Percentiles rank a stretch among this genome's conserved stretches.
Evolutionary conservation across 2,888 invertebrate species (phyloP).

Genomic region (Agonopterix alstromeriana): DNA sequence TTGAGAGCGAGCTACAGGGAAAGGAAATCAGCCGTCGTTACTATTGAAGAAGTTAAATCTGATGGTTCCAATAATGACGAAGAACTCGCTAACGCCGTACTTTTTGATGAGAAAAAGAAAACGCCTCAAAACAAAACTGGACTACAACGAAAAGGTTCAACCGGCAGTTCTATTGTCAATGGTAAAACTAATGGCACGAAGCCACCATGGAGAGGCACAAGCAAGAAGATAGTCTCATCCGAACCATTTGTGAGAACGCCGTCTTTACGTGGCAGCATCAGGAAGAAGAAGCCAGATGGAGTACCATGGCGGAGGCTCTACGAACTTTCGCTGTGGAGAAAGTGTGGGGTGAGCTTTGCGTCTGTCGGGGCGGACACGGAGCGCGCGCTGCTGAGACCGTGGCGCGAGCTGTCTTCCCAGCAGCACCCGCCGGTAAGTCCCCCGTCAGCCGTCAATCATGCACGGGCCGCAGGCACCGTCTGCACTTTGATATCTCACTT

Average conservation of each 20-base stretch:
- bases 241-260: conserved; percentile 56
- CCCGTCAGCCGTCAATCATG: conserved; percentile 27
- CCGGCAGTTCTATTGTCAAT: conserved; percentile 37
- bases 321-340: conserved; percentile 74
- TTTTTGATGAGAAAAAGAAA: conserved; percentile 60
- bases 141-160: conserved; percentile 48
- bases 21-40: conserved; percentile 61
- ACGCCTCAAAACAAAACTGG: conserved; percentile 34
- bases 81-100: conserved; percentile 47
- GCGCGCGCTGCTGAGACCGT: conserved; percentile 56
- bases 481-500: conserved; percentile 47
- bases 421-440: conserved; percentile 56
- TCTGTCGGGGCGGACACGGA: conserved; percentile 57
- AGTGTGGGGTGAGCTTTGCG: conserved; percentile 67
- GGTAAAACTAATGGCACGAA: conserved; percentile 54
- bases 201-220: conserved; percentile 66
- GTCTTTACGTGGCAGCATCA: conserved; percentile 60
- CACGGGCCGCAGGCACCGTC: conserved; percentile 30
- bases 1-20: conserved; percentile 61
- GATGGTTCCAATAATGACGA: conserved; percentile 59
- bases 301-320: conserved; percentile 75
- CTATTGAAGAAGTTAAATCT: conserved; percentile 69
- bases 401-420: conserved; percentile 54
- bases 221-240: conserved; percentile 44
- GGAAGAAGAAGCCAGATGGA: conserved; percentile 60